Percentiles rank a stretch among this genome's conserved stretches.
Conservation (phyloP, 2,888 invertebrate genomes). For the Agrochola lota region DNA sequence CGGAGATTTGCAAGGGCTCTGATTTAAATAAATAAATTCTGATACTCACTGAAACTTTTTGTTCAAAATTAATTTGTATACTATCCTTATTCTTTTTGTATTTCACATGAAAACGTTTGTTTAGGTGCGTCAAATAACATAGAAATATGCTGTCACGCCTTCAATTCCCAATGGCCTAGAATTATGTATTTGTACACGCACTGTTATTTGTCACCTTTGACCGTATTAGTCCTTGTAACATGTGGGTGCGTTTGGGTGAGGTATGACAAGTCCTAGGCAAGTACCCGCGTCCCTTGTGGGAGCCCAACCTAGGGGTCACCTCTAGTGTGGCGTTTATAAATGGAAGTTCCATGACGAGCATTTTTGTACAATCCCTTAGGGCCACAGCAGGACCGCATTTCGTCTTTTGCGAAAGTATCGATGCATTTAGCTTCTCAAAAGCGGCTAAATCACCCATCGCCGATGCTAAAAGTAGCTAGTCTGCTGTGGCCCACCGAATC, state of each 20-base stretch:
- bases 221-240: constrained; percentile 11
- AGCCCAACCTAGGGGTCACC: background rate
- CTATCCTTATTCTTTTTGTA: background rate
- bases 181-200: constrained; percentile 55
- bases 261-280: background rate
- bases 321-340: background rate
- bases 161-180: constrained; percentile 42
- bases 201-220: constrained; percentile 17
- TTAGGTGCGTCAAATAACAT: constrained; percentile 35
- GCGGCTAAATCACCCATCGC: too few species aligned
- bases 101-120: constrained; percentile 6
- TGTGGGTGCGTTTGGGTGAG: constrained; percentile 22
- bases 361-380: background rate
- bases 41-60: background rate
- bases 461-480: too few species aligned
- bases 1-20: background rate
- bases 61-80: background rate
- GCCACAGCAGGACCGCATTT: too few species aligned
- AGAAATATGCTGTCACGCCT: constrained; percentile 30
- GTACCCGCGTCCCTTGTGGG: background rate
- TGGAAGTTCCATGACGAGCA: background rate
- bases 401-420: too few species aligned
- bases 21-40: too few species aligned
- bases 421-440: too few species aligned
- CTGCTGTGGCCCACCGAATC: background rate